These are phyloP conservation scores for Menidia menidia DNA, from an alignment of 2,797 vertebrate species.

Conservation along the genomic window DNA sequence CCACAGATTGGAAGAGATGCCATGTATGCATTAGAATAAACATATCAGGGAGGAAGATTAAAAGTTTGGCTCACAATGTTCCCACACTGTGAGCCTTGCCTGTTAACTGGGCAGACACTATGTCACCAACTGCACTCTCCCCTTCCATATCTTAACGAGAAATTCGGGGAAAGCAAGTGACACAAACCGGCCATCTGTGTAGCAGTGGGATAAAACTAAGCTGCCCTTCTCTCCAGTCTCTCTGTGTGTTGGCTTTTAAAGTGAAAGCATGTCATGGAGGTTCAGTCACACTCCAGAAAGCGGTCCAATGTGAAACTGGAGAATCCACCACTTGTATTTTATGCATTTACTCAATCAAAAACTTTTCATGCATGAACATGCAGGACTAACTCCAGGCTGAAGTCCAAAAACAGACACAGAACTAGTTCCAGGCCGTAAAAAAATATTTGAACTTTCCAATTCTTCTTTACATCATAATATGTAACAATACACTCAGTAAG, in stretches of 20 bases:
- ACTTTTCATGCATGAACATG: too few relatives aligned
- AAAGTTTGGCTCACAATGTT: conserved; percentile 49
- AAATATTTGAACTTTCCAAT: too few relatives aligned
- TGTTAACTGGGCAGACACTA: conserved; percentile 32
- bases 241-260: background rate
- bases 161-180: conserved; percentile 34
- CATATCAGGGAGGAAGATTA: conserved; percentile 56
- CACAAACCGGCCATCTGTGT: conserved; percentile 56
- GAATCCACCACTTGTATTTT: too few relatives aligned
- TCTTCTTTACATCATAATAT: too few relatives aligned
- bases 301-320: background rate
- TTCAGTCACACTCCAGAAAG: background rate
- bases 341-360: too few relatives aligned
- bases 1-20: conserved; percentile 79
- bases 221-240: conserved; percentile 3
- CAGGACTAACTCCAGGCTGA: too few relatives aligned
- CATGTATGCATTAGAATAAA: conserved; percentile 59
- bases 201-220: conserved; percentile 32
- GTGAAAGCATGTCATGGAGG: background rate
- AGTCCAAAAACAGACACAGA: too few relatives aligned
- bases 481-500: too few relatives aligned
- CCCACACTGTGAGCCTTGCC: conserved; percentile 9
- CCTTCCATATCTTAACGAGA: conserved; percentile 31
- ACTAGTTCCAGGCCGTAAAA: too few relatives aligned
- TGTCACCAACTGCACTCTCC: conserved; percentile 46